Evolutionary conservation across 2,888 invertebrate species (phyloP).

Genomic region (Platynereis dumerilii): DNA sequence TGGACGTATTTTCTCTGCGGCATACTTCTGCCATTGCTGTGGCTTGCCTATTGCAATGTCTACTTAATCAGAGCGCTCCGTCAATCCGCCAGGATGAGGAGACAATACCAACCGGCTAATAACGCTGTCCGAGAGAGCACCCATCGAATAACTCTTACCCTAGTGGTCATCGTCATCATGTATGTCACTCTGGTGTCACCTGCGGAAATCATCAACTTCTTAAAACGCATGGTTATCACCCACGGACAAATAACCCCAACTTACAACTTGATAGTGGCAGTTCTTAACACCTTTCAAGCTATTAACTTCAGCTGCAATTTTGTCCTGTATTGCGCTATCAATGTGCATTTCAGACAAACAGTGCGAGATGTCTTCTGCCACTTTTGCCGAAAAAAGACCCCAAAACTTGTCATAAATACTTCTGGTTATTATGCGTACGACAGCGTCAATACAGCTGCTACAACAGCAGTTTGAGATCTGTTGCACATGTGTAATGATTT

Average conservation of each 20-base stretch:
- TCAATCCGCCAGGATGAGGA: conserved; percentile 21
- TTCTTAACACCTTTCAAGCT: conserved; percentile 35
- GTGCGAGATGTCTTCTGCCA: conserved; percentile 15
- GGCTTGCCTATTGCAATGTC: conserved; percentile 54
- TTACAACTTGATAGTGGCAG: conserved; percentile 28
- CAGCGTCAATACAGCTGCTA: too few relatives aligned
- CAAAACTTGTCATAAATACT: not conserved
- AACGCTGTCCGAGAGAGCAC: conserved; percentile 12
- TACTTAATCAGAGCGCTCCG: conserved; percentile 47
- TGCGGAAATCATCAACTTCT: conserved; percentile 54
- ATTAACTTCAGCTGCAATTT: conserved; percentile 43
- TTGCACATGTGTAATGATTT: too few relatives aligned
- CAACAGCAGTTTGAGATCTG: too few relatives aligned
- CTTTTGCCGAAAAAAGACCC: not conserved
- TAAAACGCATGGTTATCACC: conserved; percentile 34
- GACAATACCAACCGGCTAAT: conserved; percentile 15
- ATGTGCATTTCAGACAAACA: conserved; percentile 33
- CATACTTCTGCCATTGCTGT: conserved; percentile 54
- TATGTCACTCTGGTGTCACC: conserved; percentile 58
- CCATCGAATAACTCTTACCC: conserved; percentile 51
- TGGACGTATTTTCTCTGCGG: conserved; percentile 52
- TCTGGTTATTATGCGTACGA: not conserved
- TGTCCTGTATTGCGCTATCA: conserved; percentile 40
- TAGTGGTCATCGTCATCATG: conserved; percentile 55
- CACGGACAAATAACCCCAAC: conserved; percentile 10